Base-by-base conservation (phyloP, 37 sponge, comb jelly and placozoan genomes). In the Chondrosia reniformis region DNA sequence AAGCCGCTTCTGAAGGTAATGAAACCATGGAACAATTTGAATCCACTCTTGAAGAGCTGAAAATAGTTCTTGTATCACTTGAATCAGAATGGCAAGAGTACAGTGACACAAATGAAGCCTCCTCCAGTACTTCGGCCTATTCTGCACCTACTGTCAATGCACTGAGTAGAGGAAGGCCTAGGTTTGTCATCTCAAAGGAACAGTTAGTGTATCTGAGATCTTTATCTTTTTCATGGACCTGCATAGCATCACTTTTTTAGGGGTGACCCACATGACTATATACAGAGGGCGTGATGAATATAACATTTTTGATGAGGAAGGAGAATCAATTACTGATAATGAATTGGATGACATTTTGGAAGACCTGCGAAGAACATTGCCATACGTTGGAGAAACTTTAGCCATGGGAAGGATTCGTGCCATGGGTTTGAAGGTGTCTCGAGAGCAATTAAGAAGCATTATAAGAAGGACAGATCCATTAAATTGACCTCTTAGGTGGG, bases 331-430 rank as follows among this genome's bases (percentile, higher is more conserved):
- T 19, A 49, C 15, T 15, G 15, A 49, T 49, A 15, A 49, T 49
- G 52, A 49, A 49, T 49, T 49, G 52, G 52, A 49, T 10, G 15
- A 49, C 10, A 49, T 49, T 49, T 49, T 49, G 52, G 52, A 19
- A 15, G 52, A 49, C 15, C 10, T 49, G 52, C 10, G 52, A 49
- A 49, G 52, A 15, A 15, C 10, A 19, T 15, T 19, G 10, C 52
- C 52, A 49, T n/a, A 45, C 27, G 3, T 79, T 74, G 86, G 86
- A 0, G 41, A 85, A 64, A 75, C 58, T 3, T 30, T 66, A 21
- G 33, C 33, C 33, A 28, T 27, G n/a, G 67, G 67, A 34, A 22
- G 30, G 30, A 9, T 63, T 22, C 28, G 67, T 33, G n/a, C 30
- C 22, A 22, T 28, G 67, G 67, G 67, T 31, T 72, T 43, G 45